Evolutionary conservation across 2,888 invertebrate genomes (phyloP).

Genomic region (Agonopterix heracliana): DNA sequence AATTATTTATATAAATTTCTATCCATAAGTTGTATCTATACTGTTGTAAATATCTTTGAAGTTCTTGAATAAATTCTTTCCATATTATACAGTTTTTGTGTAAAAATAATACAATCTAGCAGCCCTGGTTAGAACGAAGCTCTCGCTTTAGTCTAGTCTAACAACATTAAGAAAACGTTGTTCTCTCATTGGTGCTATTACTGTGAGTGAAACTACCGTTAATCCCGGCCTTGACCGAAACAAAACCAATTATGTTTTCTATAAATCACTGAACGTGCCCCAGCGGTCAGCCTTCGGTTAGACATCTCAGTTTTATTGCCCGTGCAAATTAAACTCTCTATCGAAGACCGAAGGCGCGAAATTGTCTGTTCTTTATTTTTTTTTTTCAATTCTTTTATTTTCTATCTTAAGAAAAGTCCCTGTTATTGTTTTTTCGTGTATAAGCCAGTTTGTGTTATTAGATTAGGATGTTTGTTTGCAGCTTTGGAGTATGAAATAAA

Average conservation of each 20-base stretch:
- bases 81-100: too few relatives aligned
- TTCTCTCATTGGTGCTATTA: constrained; percentile 50
- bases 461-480: constrained; percentile 1
- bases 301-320: background rate
- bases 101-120: too few relatives aligned
- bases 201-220: constrained; percentile 53
- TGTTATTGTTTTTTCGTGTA: constrained; percentile 6
- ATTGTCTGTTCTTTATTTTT: background rate
- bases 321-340: background rate
- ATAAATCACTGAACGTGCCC: constrained; percentile 53
- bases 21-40: too few relatives aligned
- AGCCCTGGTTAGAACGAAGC: background rate
- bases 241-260: constrained; percentile 61
- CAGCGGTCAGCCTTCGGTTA: constrained; percentile 9
- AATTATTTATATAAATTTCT: too few relatives aligned
- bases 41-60: too few relatives aligned
- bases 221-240: constrained; percentile 55
- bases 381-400: constrained; percentile 2
- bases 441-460: constrained; percentile 8
- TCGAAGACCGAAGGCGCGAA: background rate
- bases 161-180: constrained; percentile 41
- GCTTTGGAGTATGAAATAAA: background rate
- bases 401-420: background rate
- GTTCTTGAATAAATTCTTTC: too few relatives aligned
- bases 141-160: background rate